phyloP scores from a whole-genome alignment of 1,140 invertebrate species.

The Hetaerina americana region DNA sequence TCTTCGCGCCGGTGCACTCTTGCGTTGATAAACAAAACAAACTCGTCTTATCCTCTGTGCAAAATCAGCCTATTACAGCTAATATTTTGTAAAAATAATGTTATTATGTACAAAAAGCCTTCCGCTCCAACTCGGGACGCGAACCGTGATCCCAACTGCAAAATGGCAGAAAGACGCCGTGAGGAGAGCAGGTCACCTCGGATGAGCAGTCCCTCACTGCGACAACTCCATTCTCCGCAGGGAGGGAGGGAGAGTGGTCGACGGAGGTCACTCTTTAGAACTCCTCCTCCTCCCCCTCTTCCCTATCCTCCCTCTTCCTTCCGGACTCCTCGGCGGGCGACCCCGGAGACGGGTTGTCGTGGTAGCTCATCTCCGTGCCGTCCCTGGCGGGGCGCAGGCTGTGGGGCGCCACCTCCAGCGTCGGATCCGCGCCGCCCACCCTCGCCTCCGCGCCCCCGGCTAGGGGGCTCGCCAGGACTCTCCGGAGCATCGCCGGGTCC shows the following conservation, averaged over 20 bases:
- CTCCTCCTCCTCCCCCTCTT: background rate
- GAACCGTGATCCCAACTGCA: no score
- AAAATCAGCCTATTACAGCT: no score
- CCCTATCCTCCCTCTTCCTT: background rate
- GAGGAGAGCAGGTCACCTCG: no score
- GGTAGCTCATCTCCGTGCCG: slow-evolving; percentile 36
- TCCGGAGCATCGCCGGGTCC: slow-evolving; percentile 24
- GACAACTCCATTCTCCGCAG: no score
- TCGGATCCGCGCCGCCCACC: slow-evolving; percentile 12
- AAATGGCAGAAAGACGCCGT: no score
- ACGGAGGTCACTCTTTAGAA: background rate
- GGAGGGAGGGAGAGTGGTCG: background rate
- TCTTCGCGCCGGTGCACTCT: no score
- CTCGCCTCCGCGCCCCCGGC: background rate
- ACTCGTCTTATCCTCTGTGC: no score
- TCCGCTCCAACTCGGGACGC: no score
- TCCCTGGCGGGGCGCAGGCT: slow-evolving; percentile 35
- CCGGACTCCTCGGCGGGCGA: background rate
- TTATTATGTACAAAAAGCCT: no score
- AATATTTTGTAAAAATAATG: no score
- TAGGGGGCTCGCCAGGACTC: background rate
- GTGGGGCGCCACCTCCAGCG: slow-evolving; percentile 35
- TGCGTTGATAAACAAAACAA: no score
- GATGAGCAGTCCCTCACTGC: no score
- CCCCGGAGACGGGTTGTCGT: slow-evolving; percentile 1